A percentile compares a stretch with the other conserved stretches of the same genome.
phyloP scores from a whole-genome alignment of 2,797 vertebrate genomes.

The Lepilemur ruficaudatus region DNA sequence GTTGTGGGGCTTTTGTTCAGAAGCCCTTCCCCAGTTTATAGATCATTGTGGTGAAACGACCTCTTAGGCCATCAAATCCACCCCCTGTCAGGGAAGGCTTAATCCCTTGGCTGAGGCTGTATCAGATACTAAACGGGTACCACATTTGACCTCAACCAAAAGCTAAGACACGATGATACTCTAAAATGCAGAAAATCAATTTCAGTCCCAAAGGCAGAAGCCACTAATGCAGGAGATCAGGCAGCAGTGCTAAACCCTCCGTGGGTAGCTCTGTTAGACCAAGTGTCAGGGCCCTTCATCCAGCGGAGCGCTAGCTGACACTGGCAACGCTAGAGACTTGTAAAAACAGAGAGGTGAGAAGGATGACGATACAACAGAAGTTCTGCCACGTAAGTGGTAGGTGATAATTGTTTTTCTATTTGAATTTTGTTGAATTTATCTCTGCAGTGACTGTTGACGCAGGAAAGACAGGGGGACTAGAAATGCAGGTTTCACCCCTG shows the following conservation, averaged over 20 bases:
- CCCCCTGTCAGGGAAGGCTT: conserved; percentile 41
- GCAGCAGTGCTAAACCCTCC: background rate
- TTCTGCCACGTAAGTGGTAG: background rate
- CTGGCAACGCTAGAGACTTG: background rate
- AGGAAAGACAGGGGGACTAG: background rate
- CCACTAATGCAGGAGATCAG: conserved; percentile 64
- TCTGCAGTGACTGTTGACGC: background rate
- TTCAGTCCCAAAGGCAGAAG: conserved; percentile 66
- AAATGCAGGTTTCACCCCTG: background rate
- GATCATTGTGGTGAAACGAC: conserved; percentile 27
- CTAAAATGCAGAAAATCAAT: conserved; percentile 72
- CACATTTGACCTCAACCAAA: conserved; percentile 57
- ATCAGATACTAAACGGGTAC: background rate
- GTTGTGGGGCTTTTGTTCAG: background rate
- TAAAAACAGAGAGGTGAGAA: background rate
- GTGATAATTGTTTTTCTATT: background rate
- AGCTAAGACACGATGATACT: conserved; percentile 42
- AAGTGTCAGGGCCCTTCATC: background rate
- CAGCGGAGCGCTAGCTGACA: background rate
- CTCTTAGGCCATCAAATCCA: conserved; percentile 4
- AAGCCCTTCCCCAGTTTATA: conserved; percentile 8
- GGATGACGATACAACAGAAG: background rate
- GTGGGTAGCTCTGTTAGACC: background rate
- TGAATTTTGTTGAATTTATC: background rate
- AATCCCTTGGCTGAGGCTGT: conserved; percentile 17